Conservation (phyloP, 2,888 invertebrate species). For the Physocephala rufipes region DNA sequence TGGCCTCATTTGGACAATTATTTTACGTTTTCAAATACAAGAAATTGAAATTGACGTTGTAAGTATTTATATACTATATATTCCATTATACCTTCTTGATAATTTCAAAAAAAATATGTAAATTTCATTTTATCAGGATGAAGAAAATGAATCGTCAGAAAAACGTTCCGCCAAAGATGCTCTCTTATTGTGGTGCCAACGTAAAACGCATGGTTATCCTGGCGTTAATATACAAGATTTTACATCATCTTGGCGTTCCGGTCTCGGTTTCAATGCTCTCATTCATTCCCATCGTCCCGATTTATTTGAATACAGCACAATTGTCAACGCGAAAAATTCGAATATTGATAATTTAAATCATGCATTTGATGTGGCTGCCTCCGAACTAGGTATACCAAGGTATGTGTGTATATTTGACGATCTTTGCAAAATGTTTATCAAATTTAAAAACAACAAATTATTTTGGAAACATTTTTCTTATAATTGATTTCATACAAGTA, state of each 20-base stretch:
- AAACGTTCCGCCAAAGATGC: constrained; percentile 99
- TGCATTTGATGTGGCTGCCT: constrained; percentile 95
- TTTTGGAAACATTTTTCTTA: too few species aligned
- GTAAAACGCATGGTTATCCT: constrained; percentile 95
- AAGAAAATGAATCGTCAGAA: constrained; percentile 95
- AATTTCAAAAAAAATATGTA: not conserved
- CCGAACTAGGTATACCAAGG: constrained; percentile 88
- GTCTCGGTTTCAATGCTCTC: constrained; percentile 97
- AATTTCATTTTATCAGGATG: constrained; percentile 72
- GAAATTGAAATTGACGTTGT: constrained; percentile 97
- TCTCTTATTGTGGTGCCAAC: constrained; percentile 96
- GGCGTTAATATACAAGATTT: constrained; percentile 90
- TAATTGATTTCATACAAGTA: not conserved
- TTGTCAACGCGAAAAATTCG: constrained; percentile 75
- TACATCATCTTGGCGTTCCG: constrained; percentile 93
- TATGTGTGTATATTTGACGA: constrained; percentile 45
- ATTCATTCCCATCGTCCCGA: constrained; percentile 98
- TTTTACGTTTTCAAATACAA: constrained; percentile 98
- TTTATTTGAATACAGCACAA: constrained; percentile 85
- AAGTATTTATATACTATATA: constrained; percentile 62
- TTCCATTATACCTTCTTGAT: too few species aligned
- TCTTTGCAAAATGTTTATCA: too few species aligned
- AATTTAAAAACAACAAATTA: too few species aligned
- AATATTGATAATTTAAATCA: constrained; percentile 97
- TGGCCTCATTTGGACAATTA: constrained; percentile 99